Evolutionary conservation across 1,140 invertebrate species (phyloP), one percentile per base, ranked within the genome.

Genomic region (Belonocnema kinseyi): DNA sequence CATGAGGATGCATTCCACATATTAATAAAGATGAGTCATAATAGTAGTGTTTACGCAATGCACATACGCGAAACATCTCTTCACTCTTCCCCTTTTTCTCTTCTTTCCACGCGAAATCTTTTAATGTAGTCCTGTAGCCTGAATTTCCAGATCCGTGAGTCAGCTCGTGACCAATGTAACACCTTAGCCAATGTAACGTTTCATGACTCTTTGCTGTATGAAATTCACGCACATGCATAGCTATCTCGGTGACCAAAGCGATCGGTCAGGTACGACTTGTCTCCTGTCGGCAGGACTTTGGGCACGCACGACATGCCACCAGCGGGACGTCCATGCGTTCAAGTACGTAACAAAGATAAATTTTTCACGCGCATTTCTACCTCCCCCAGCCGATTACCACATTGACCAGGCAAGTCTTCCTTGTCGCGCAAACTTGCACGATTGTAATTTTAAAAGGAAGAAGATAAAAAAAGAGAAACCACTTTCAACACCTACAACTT

Each of bases 331-430:
- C 86, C 80, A 73, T 84, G 82, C 85, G 88, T 88, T 87, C 88
- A 89, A 89, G 88, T 89, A 84, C 75, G 80, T 81, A 88, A 89
- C 88, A 89, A 87, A 89, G 88, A 89, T 89, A 88, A 89, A 89
- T 89, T 88, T 89, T 85, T 89, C 87, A 81, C 87, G 75, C 77
- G 77, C 80, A 80, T 81, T 80, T 80, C 77, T 78, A 80, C 78
- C 80, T 84, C 78, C 75, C 78, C 76, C 77, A 78, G 75, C 71
- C 53, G 54, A 84, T 87, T 89, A 82, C 87, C 80, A 85, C 87
- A 87, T 84, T 81, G 81, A 16, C 52, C 70, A 76, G 77, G 75
- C 79, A 33, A 66, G 26, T 46, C 61, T 66, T 46, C 61, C 61
- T 66, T 66, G 61, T 66, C 40, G 61, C 40, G 61, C 61, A 66